Evolutionary conservation across 2,113 vertebrate species (phyloP), one percentile per base, ranked within the genome.

Genomic region (Alouatta palliata): DNA sequence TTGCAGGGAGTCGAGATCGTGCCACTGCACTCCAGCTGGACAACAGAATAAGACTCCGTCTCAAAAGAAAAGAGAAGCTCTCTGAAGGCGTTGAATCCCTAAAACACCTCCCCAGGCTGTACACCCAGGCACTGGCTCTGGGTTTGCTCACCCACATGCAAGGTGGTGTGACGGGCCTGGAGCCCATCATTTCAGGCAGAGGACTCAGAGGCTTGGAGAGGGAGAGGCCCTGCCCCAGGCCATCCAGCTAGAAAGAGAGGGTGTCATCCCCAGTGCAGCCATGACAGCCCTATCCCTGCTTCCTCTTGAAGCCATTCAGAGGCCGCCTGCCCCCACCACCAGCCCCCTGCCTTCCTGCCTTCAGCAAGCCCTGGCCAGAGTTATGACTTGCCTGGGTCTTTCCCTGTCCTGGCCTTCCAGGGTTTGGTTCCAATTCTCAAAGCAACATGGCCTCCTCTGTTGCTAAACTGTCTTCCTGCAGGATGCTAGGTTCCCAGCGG

Each of bases 131-230:
- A 0, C 68, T 52, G 11, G 11, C 30, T 27, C 27, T 13, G 12
- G 61, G 61, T 14, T 43, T 30, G 14, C 47, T 49, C 14, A 23
- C 54, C 17, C 5, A 6, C 6, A 14, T 20, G 23, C 61, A 8
- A 47, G 37, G n/a, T 19, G 43, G 35, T 45, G 30, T 10, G 7
- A 19, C 5, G 27, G 25, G 32, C 20, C 14, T 32, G 21, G 8
- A 27, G 2, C 2, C 79, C 20, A 0, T 20, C 14, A n/a, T 8
- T 2, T 10, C 16, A 68, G 66, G 32, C 32, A 17, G 66, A 68
- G 66, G 32, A 68, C 66, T 68, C 14, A 32, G 17, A 47, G n/a
- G 32, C 37, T 87, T 32, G 43, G 66, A 87, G 52, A 61, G 3
- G 25, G 2, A 14, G 8, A 58, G 30, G 61, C 45, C 11, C 25